phyloP scores from a whole-genome alignment of 2,888 invertebrate genomes.

The Drosophila putrida region DNA sequence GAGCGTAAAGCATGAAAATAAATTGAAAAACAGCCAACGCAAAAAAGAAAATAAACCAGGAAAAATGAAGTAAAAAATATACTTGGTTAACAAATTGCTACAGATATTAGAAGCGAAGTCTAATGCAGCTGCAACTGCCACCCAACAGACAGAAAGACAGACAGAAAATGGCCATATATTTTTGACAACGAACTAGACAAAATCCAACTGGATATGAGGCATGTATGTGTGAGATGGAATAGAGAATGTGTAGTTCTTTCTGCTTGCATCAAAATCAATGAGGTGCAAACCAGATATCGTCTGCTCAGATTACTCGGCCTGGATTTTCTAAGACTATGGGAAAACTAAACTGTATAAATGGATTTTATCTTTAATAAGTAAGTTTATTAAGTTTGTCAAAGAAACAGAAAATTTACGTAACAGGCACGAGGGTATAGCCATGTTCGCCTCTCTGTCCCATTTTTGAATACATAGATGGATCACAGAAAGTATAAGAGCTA shows the following conservation, averaged over 20 bases:
- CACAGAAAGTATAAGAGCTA: too few species aligned
- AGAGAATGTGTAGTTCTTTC: constrained; percentile 21
- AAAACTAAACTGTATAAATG: background rate
- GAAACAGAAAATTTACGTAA: too few species aligned
- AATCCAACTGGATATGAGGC: constrained; percentile 49
- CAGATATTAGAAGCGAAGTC: constrained; percentile 78
- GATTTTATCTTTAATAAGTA: too few species aligned
- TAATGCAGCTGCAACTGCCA: constrained; percentile 58
- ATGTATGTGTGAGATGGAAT: background rate
- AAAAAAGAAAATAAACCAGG: constrained; percentile 20
- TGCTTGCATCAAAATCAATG: constrained; percentile 59
- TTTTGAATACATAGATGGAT: too few species aligned
- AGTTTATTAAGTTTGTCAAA: too few species aligned
- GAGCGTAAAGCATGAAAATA: constrained; percentile 71
- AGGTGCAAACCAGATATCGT: constrained; percentile 38
- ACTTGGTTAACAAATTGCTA: constrained; percentile 77
- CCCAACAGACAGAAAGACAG: constrained; percentile 11
- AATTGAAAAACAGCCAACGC: constrained; percentile 65
- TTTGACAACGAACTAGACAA: constrained; percentile 75
- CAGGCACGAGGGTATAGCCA: too few species aligned
- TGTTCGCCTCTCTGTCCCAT: too few species aligned
- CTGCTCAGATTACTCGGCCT: background rate
- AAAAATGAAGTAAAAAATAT: constrained; percentile 34
- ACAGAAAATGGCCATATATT: constrained; percentile 57
- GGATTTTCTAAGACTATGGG: background rate